phyloP scores from a whole-genome alignment of 2,113 vertebrate species.

The Talpa occidentalis region DNA sequence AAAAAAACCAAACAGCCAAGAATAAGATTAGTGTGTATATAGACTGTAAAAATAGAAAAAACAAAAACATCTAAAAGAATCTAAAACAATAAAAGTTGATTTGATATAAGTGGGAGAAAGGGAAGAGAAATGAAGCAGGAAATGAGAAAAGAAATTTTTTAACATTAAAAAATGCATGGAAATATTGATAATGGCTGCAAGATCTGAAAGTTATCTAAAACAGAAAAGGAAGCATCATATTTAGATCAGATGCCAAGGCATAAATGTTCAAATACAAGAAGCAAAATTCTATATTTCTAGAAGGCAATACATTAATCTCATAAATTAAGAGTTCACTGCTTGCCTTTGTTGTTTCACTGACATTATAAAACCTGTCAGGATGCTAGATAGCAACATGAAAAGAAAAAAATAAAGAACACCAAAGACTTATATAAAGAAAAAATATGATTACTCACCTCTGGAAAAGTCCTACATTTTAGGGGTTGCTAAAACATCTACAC shows the following conservation, averaged over 20 bases:
- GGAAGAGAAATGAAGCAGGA: not conserved
- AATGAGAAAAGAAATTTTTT: conserved; percentile 28
- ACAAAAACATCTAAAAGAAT: not conserved
- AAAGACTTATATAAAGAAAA: not conserved
- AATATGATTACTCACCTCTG: conserved; percentile 59
- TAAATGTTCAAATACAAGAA: not conserved
- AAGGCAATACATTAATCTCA: not conserved
- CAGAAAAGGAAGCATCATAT: not conserved
- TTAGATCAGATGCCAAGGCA: not conserved
- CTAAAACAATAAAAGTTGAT: not conserved
- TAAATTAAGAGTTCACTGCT: not conserved
- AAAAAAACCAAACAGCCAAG: not conserved
- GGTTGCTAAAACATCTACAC: conserved; percentile 8
- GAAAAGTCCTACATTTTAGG: conserved; percentile 55
- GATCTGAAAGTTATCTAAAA: not conserved
- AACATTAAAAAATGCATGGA: not conserved
- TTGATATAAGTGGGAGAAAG: not conserved
- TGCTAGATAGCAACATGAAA: not conserved
- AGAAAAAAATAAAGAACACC: not conserved
- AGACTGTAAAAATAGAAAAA: not conserved
- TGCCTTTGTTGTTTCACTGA: not conserved
- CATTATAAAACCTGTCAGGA: not conserved
- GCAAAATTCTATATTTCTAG: not conserved
- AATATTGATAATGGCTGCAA: not conserved
- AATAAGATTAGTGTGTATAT: not conserved